phyloP scores from a whole-genome alignment of 2,113 vertebrate genomes.

The Dendrocopos noguchii region DNA sequence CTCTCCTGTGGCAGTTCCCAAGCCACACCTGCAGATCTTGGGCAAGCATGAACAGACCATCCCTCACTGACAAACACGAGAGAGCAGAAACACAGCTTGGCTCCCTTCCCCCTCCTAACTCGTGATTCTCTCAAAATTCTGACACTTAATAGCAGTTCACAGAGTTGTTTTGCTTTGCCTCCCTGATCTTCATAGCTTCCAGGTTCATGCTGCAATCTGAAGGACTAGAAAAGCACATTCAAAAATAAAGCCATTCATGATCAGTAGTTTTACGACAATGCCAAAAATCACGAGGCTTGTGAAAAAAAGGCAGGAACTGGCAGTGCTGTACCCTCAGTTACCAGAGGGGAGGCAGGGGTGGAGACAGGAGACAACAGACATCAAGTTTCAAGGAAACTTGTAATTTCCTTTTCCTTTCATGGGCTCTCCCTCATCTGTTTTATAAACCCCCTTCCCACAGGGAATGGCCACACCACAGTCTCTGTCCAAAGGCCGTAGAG shows the following conservation, averaged over 20 bases:
- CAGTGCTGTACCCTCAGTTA: not conserved
- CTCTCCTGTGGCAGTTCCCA: not conserved
- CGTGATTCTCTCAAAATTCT: not conserved
- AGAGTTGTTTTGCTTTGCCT: not conserved
- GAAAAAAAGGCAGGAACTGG: not conserved
- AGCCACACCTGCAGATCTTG: not conserved
- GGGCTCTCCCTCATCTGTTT: not conserved
- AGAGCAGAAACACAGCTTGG: not conserved
- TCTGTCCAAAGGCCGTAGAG: not conserved
- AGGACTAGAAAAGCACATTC: not conserved
- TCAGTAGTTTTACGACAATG: not conserved
- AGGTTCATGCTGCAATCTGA: not conserved
- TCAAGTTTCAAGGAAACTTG: not conserved
- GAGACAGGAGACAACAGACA: not conserved
- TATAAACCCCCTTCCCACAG: rapidly evolving
- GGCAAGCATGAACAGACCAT: not conserved
- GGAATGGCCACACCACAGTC: not conserved
- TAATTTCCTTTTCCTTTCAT: not conserved
- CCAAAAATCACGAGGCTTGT: not conserved
- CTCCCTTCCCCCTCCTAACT: not conserved
- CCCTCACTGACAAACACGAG: not conserved
- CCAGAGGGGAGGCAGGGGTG: not conserved
- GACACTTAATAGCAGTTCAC: not conserved
- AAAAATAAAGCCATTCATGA: not conserved
- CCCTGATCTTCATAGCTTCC: not conserved